phyloP scores from a whole-genome alignment of 2,888 invertebrate genomes.

The Thalpophila matura region DNA sequence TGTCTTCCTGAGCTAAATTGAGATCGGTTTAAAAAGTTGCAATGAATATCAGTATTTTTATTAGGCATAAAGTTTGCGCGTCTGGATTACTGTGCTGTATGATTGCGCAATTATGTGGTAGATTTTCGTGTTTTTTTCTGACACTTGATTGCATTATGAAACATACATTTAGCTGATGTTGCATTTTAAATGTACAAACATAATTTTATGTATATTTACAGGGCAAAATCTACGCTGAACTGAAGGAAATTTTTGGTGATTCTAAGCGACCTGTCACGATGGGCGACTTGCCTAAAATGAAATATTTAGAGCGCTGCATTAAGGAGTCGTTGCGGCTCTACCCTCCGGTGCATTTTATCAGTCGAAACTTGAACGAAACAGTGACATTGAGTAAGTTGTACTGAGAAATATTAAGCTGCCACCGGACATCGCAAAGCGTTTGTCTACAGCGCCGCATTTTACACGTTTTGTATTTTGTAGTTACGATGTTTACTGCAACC shows the following conservation, averaged over 20 bases:
- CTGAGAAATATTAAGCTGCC: neutral
- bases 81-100: too few relatives aligned
- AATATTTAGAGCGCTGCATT: constrained; percentile 93
- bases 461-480: neutral
- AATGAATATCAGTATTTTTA: too few relatives aligned
- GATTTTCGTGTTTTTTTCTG: too few relatives aligned
- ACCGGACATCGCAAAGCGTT: neutral
- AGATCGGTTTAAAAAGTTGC: too few relatives aligned
- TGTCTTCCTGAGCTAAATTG: too few relatives aligned
- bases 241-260: constrained; percentile 92
- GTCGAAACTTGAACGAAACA: constrained; percentile 90
- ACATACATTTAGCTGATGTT: too few relatives aligned
- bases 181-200: too few relatives aligned
- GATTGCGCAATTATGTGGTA: too few relatives aligned
- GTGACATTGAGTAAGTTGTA: constrained; percentile 89
- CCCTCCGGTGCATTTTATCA: constrained; percentile 93
- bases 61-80: too few relatives aligned
- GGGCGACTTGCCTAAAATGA: constrained; percentile 91
- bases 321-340: constrained; percentile 93
- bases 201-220: constrained; percentile 73
- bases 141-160: too few relatives aligned
- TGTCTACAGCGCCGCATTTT: neutral
- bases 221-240: constrained; percentile 91
- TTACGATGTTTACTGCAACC: neutral
- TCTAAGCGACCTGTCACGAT: constrained; percentile 91